Evolutionary conservation across 2,888 invertebrate genomes (phyloP).

Genomic region (Polietes domitor): DNA sequence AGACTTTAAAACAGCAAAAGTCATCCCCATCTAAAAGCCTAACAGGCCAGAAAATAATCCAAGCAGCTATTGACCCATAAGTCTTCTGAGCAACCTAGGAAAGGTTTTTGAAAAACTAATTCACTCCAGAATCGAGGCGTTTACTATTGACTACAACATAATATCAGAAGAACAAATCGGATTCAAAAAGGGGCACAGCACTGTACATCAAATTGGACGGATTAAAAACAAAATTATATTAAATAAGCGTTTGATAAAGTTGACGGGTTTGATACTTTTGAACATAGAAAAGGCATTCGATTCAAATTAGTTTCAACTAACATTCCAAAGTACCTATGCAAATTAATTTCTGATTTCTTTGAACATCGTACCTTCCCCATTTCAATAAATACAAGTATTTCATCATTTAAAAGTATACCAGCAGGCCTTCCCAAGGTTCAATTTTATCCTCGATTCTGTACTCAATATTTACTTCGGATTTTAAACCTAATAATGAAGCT

Average conservation of each 20-base stretch:
- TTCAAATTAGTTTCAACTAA: conserved; percentile 26
- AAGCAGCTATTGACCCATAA: conserved; percentile 34
- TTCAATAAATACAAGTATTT: background rate
- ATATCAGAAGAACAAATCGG: too few species aligned
- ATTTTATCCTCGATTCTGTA: conserved; percentile 41
- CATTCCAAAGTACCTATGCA: conserved; percentile 34
- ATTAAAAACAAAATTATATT: conserved; percentile 29
- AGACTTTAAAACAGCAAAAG: conserved; percentile 6
- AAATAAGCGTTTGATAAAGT: conserved; percentile 3
- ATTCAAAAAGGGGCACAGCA: too few species aligned
- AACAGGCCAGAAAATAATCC: conserved; percentile 24
- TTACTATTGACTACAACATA: too few species aligned
- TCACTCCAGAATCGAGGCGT: too few species aligned
- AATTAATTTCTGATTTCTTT: conserved; percentile 30
- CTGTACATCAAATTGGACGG: conserved; percentile 37
- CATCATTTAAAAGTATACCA: background rate
- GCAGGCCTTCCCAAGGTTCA: conserved; percentile 46
- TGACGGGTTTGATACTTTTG: conserved; percentile 38
- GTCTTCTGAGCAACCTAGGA: too few species aligned
- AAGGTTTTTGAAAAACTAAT: too few species aligned
- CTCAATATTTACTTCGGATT: conserved; percentile 27
- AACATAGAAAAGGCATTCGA: conserved; percentile 51
- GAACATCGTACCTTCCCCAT: background rate
- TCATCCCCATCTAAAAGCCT: conserved; percentile 16
- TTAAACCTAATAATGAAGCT: too few species aligned